A percentile compares a stretch with the other conserved stretches of the same genome.
Evolutionary conservation across 2,113 vertebrate genomes (phyloP).

Genomic region (Rhynchomys soricoides): DNA sequence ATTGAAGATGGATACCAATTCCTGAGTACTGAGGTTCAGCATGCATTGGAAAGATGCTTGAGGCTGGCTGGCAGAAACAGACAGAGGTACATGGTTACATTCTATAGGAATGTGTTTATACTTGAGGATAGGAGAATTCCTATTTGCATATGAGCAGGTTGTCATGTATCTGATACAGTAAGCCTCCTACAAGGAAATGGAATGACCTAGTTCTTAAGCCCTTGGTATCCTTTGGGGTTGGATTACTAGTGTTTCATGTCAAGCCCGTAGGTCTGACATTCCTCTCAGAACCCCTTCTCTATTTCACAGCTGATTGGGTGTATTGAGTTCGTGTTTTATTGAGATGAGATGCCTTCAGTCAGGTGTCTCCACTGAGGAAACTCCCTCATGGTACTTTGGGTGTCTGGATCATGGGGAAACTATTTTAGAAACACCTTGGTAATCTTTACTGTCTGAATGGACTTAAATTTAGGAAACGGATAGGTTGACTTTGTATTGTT

Average conservation of each 20-base stretch:
- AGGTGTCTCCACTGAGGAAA: background rate
- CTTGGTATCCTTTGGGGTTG: background rate
- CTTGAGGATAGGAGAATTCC: no score
- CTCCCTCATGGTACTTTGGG: background rate
- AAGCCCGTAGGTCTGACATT: background rate
- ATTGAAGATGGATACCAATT: background rate
- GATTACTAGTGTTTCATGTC: background rate
- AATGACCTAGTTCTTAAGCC: background rate
- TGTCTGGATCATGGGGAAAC: background rate
- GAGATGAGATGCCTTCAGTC: background rate
- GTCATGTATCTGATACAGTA: background rate
- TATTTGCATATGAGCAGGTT: background rate
- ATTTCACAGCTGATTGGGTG: background rate
- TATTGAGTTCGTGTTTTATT: background rate
- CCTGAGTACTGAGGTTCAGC: background rate
- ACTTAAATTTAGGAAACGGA: background rate
- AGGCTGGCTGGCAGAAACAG: background rate
- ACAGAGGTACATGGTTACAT: background rate
- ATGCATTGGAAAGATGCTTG: background rate
- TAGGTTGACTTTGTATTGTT: slow-evolving; percentile 22
- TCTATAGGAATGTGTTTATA: slow-evolving; percentile 1
- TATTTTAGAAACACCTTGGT: background rate
- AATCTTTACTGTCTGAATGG: background rate
- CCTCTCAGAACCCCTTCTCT: background rate
- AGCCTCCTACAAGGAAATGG: background rate